Evolutionary conservation across 2,797 vertebrate genomes (phyloP).

Genomic region (Ptychadena robeensis): DNA sequence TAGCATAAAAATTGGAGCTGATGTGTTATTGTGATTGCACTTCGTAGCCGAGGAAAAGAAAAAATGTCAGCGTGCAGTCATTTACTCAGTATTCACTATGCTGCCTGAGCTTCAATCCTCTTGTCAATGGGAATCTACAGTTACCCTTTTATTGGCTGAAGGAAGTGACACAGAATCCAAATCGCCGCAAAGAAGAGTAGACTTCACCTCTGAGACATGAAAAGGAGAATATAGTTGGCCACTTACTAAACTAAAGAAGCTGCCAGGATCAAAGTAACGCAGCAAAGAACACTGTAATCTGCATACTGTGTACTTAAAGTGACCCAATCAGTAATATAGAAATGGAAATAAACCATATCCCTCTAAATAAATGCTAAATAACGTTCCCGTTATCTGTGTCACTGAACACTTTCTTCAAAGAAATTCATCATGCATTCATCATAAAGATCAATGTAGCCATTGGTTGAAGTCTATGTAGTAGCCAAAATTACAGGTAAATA

Average conservation of each 20-base stretch:
- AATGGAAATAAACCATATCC: too few species aligned
- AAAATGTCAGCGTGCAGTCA: constrained; percentile 51
- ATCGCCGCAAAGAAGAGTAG: not conserved
- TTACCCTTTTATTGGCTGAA: constrained; percentile 35
- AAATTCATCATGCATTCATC: too few species aligned
- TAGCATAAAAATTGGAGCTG: constrained; percentile 14
- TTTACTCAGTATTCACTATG: constrained; percentile 44
- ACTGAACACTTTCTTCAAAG: too few species aligned
- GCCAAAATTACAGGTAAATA: too few species aligned
- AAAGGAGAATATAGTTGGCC: constrained; percentile 27
- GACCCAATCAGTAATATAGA: too few species aligned
- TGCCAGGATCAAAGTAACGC: not conserved
- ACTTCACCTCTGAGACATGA: constrained; percentile 17
- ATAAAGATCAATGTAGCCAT: too few species aligned
- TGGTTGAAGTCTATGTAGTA: too few species aligned
- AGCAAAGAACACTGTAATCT: not conserved
- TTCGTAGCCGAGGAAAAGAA: constrained; percentile 34
- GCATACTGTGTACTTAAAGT: not conserved
- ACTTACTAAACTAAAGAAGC: not conserved
- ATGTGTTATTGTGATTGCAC: constrained; percentile 48
- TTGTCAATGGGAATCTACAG: constrained; percentile 43
- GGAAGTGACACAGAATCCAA: constrained; percentile 39
- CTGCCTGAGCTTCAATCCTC: constrained; percentile 36
- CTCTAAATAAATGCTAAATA: too few species aligned
- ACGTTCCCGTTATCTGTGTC: too few species aligned